These are phyloP conservation scores for Drepana falcataria DNA, from an alignment of 2,888 invertebrate genomes.

Conservation along the genomic window DNA sequence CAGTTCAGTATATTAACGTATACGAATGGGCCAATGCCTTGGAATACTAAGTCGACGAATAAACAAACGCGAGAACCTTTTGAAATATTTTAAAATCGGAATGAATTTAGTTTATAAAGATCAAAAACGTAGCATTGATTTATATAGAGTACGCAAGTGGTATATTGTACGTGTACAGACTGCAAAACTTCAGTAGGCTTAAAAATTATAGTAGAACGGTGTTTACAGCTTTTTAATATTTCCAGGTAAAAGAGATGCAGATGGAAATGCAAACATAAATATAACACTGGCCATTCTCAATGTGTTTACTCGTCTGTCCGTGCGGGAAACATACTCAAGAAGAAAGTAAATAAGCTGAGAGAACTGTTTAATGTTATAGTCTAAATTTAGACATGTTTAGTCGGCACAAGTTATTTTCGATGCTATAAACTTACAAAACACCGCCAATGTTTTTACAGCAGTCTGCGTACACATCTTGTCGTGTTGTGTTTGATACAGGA, in stretches of 20 bases:
- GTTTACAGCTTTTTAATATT: slow-evolving; percentile 1
- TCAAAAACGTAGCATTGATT: not conserved
- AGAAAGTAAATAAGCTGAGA: slow-evolving; percentile 30
- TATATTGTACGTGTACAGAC: not conserved
- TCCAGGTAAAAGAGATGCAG: slow-evolving; percentile 9
- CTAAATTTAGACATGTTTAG: slow-evolving; percentile 42
- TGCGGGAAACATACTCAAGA: slow-evolving; percentile 27
- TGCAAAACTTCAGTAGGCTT: slow-evolving; percentile 2
- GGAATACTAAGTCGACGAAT: not conserved
- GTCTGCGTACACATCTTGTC: not conserved
- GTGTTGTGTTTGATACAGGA: not conserved
- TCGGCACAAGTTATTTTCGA: slow-evolving; percentile 38
- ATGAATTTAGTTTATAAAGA: not conserved
- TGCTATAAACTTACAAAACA: slow-evolving; percentile 22
- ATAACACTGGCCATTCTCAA: slow-evolving; percentile 15
- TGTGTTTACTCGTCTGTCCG: slow-evolving; percentile 36
- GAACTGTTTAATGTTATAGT: slow-evolving; percentile 36
- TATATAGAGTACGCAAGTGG: not conserved
- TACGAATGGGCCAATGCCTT: not conserved
- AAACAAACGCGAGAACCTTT: not conserved
- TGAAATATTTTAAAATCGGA: not conserved
- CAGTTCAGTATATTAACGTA: not conserved
- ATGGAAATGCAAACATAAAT: slow-evolving; percentile 8
- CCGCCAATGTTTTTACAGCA: not conserved
- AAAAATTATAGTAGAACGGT: not conserved